Percentiles rank a stretch among this genome's conserved stretches.
Conservation (phyloP, 1,140 invertebrate genomes). For the Pissodes strobi region DNA sequence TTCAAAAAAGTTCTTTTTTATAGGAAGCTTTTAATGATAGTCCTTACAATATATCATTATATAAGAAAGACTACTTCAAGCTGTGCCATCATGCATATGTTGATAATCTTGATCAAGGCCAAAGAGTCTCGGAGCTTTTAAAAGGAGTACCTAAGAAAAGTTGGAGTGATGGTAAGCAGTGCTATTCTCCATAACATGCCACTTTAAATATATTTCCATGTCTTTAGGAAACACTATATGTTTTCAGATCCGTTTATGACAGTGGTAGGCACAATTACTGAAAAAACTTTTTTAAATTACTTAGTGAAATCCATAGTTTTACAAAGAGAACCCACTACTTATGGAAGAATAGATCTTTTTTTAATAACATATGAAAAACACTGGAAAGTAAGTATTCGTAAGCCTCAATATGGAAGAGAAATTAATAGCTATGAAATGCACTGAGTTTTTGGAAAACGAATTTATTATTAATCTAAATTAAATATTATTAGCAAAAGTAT, state of each 20-base stretch:
- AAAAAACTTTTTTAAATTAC: slow-evolving; percentile 43
- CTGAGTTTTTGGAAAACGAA: too few relatives aligned
- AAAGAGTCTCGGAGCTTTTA: slow-evolving; percentile 44
- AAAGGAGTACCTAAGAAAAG: slow-evolving; percentile 45
- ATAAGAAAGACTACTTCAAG: slow-evolving; percentile 45
- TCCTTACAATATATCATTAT: slow-evolving; percentile 42
- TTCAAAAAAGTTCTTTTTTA: slow-evolving; percentile 18
- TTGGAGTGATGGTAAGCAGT: slow-evolving; percentile 48
- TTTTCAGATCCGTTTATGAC: slow-evolving; percentile 46
- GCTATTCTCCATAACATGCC: too few relatives aligned
- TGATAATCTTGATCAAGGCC: slow-evolving; percentile 45
- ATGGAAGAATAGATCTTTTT: slow-evolving; percentile 48
- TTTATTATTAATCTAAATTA: too few relatives aligned
- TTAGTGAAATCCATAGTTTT: slow-evolving; percentile 43
- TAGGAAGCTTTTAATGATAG: slow-evolving; percentile 25
- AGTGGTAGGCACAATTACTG: slow-evolving; percentile 45
- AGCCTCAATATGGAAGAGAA: too few relatives aligned
- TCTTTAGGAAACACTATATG: neutral
- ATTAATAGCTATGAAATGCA: too few relatives aligned
- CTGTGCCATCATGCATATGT: slow-evolving; percentile 37
- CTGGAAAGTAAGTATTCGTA: slow-evolving; percentile 47
- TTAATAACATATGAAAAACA: slow-evolving; percentile 42
- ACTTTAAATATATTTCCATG: neutral
- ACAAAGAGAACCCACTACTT: slow-evolving; percentile 39
- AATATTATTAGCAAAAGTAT: too few relatives aligned